Evolutionary conservation across 1,140 invertebrate genomes (phyloP), one percentile per base, ranked within the genome.

Genomic region (Theocolax elegans): DNA sequence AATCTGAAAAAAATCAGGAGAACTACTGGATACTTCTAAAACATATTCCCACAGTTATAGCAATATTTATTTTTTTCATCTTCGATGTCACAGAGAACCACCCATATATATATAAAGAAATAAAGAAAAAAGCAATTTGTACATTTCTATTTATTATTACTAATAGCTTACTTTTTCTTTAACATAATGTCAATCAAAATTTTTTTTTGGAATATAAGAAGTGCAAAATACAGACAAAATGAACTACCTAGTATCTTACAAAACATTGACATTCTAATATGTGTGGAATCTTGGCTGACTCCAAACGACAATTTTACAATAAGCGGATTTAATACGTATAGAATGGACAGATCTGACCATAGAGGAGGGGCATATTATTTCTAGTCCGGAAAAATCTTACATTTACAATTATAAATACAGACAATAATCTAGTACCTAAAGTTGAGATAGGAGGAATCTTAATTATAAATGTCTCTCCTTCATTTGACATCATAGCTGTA

Each of bases 321-420:
- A 19, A 6, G 17, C 6, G 17, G 21, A 23, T 49, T 49, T 13
- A 21, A 9, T 23, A 19, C 48, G 19, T 23, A 21, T 23, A 3
- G 48, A 15, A 3, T 21, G 13, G 48, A 49, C 13, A 49, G 48
- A 49, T 21, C 8, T 44, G n/a, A 19, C 19, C 19, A 19, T 8
- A 31, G 53, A 54, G 27, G 53, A 27, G 53, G n/a, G 53, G 53
- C 3, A 54, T 54, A 7, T 15, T 35, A 15, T 31, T 54, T n/a
- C 29, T 29, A 12, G 15, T 54, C 15, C 3, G 10, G 15, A 54
- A 54, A 31, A 54, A 54, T 17, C 6, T 54, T 6, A 27, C 4
- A 31, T 54, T 7, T 49, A 27, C 27, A 40, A 44, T 31, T 25
- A 58, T 65, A 9, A 23, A 27, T 12, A 46, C 58, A n/a, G 13